Evolutionary conservation across 2,888 invertebrate species (phyloP).

Genomic region (Ephialtes manifestator): DNA sequence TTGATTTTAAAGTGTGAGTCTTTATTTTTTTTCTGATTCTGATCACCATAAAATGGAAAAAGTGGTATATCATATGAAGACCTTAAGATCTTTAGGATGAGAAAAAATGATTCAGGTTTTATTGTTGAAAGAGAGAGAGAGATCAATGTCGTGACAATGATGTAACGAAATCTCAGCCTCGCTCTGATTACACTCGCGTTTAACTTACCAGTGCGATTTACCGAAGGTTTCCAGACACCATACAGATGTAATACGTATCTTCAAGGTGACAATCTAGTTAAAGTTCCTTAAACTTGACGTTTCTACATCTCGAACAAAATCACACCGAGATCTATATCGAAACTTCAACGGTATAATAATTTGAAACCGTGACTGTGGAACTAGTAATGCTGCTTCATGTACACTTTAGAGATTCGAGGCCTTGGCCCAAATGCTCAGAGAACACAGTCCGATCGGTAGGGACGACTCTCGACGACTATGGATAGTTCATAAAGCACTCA

Average conservation of each 20-base stretch:
- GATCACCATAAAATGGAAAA: background rate
- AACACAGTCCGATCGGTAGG: background rate
- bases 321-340: conserved; percentile 21
- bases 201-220: background rate
- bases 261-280: conserved; percentile 37
- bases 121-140: background rate
- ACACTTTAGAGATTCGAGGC: conserved; percentile 44
- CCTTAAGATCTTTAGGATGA: background rate
- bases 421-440: conserved; percentile 44
- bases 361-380: conserved; percentile 42
- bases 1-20: no score
- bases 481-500: conserved; percentile 36
- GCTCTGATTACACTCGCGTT: conserved; percentile 17
- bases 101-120: background rate
- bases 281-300: conserved; percentile 45
- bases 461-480: background rate
- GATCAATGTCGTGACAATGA: conserved; percentile 34
- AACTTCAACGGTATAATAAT: conserved; percentile 47
- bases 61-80: background rate
- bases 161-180: conserved; percentile 26
- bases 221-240: background rate
- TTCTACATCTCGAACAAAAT: conserved; percentile 27
- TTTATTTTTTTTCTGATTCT: no score
- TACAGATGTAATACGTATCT: background rate
- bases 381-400: conserved; percentile 19